phyloP scores from a whole-genome alignment of 2,113 vertebrate genomes.

The Casuarius casuarius region DNA sequence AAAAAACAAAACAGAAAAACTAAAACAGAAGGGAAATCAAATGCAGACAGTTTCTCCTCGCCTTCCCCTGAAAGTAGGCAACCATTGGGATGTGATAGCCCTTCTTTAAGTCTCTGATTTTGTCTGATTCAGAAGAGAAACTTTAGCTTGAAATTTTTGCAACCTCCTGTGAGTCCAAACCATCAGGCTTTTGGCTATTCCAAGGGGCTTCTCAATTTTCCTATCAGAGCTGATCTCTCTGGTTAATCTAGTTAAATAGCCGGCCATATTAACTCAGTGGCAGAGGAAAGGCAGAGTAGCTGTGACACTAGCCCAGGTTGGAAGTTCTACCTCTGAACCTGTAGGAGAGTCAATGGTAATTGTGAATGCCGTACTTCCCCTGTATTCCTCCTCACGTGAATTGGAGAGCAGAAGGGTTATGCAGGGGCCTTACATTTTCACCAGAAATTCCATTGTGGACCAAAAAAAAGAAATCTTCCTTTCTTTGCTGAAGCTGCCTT shows the following conservation, averaged over 20 bases:
- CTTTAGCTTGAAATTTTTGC: slow-evolving; percentile 3
- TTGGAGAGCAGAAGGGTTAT: background rate
- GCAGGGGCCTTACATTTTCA: background rate
- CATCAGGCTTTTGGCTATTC: background rate
- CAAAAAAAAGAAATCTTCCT: background rate
- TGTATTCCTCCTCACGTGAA: background rate
- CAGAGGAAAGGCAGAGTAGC: background rate
- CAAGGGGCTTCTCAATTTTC: slow-evolving; percentile 14
- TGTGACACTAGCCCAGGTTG: too few species aligned
- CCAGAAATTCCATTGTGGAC: background rate
- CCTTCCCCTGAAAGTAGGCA: background rate
- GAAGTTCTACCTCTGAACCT: background rate
- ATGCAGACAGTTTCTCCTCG: background rate
- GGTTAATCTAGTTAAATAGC: background rate
- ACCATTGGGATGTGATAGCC: slow-evolving; percentile 14
- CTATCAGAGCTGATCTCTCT: background rate
- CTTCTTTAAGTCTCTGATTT: background rate
- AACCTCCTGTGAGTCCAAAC: background rate
- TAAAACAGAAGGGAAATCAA: background rate
- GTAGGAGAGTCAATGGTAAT: background rate
- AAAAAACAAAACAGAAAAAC: background rate
- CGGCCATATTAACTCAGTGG: background rate
- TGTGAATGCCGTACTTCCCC: too few species aligned
- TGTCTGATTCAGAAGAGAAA: background rate
- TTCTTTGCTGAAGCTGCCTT: background rate